A percentile compares a stretch with the other conserved stretches of the same genome.
Evolutionary conservation across 30 jellyfish, hydroid and myxozoan species (phyloP).

Genomic region (Aurelia sp.): DNA sequence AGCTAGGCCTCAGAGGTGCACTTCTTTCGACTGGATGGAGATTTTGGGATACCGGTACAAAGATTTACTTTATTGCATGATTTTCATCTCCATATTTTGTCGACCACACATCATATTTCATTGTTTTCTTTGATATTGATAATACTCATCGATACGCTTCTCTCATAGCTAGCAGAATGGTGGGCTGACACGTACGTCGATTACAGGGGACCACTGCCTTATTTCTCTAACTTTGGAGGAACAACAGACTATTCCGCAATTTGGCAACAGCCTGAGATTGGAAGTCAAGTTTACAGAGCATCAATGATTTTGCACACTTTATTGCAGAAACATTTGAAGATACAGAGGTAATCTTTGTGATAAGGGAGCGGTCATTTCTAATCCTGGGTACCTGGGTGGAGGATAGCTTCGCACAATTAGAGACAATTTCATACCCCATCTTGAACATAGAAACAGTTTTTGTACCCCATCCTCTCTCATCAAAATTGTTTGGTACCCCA

Average conservation of each 20-base stretch:
- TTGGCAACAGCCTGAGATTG: conserved; percentile 60
- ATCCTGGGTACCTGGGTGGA: no score
- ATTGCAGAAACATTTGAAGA: conserved; percentile 26
- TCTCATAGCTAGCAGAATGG: conserved; percentile 72
- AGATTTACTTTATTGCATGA: no score
- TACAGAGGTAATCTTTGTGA: conserved; percentile 15
- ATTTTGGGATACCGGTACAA: no score
- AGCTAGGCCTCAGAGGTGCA: no score
- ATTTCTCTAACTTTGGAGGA: conserved; percentile 79
- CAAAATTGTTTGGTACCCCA: no score
- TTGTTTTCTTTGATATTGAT: background rate
- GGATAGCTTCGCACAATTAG: no score
- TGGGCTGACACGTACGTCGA: conserved; percentile 81
- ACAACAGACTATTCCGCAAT: conserved; percentile 20
- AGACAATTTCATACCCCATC: no score
- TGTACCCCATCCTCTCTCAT: no score
- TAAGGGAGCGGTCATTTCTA: background rate
- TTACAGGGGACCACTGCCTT: conserved; percentile 89
- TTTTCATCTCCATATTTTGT: no score
- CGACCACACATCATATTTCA: no score
- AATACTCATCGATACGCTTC: background rate
- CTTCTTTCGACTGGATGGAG: no score
- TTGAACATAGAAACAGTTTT: no score
- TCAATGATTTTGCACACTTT: conserved; percentile 4
- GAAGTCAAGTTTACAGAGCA: conserved; percentile 60